These are phyloP conservation scores for Tortrix viridana DNA, from an alignment of 2,888 invertebrate species.

Conservation along the genomic window DNA sequence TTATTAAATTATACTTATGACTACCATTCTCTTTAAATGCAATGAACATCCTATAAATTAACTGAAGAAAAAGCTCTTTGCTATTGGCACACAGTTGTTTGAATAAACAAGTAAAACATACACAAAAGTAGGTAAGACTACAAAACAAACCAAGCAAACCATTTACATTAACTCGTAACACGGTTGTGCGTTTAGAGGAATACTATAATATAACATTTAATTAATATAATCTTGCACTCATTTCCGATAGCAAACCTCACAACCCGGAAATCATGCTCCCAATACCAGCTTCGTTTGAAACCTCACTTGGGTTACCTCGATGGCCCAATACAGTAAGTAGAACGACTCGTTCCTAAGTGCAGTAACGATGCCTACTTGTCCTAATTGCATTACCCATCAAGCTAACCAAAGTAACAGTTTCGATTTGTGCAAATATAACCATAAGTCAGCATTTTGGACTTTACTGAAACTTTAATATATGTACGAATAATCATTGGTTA, in stretches of 20 bases:
- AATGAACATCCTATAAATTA: conserved; percentile 61
- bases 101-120: conserved; percentile 71
- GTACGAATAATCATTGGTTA: conserved; percentile 39
- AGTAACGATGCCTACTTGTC: conserved; percentile 1
- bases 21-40: conserved; percentile 77
- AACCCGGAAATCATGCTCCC: conserved; percentile 84
- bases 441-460: conserved; percentile 43
- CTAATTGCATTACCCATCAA: conserved; percentile 15
- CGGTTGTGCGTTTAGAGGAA: conserved; percentile 76
- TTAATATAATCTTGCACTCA: conserved; percentile 75
- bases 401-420: conserved; percentile 33
- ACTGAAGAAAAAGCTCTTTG: conserved; percentile 61
- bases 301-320: conserved; percentile 55
- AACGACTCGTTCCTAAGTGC: background rate
- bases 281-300: conserved; percentile 80
- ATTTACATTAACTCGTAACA: conserved; percentile 77
- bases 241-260: conserved; percentile 82
- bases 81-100: conserved; percentile 73
- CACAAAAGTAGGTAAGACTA: conserved; percentile 74
- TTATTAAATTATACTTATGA: conserved; percentile 58
- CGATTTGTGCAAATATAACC: conserved; percentile 63
- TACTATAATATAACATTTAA: conserved; percentile 59
- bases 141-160: conserved; percentile 78
- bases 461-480: conserved; percentile 37
- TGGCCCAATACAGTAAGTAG: background rate